phyloP scores from a whole-genome alignment of 2,888 invertebrate genomes.

The Tryphoninae sp. region DNA sequence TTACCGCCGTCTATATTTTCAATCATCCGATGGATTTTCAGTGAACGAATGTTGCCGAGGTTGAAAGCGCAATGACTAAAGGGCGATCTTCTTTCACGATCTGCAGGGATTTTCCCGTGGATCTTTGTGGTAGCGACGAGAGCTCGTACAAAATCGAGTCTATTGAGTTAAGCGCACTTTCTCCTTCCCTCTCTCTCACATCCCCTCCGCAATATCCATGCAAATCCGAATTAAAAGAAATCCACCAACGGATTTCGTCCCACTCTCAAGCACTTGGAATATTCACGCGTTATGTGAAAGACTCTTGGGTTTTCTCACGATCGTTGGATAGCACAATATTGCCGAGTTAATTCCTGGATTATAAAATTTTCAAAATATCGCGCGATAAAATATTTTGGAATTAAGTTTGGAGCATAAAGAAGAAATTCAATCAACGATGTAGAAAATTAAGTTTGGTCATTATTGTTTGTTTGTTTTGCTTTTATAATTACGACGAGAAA shows the following conservation, averaged over 20 bases:
- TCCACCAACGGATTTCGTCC: conserved; percentile 42
- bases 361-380: conserved; percentile 1
- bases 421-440: neutral
- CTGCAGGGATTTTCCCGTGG: conserved; percentile 21
- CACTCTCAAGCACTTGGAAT: neutral
- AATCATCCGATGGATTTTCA: too few species aligned
- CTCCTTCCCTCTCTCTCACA: neutral
- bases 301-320: too few species aligned
- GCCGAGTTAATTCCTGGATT: conserved; percentile 42
- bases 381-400: too few species aligned
- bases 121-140: conserved; percentile 18
- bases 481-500: too few species aligned
- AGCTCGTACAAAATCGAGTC: conserved; percentile 37
- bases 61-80: neutral
- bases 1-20: too few species aligned
- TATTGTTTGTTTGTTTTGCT: too few species aligned
- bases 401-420: neutral
- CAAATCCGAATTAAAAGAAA: conserved; percentile 59
- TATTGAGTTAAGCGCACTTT: conserved; percentile 49
- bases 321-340: conserved; percentile 15
- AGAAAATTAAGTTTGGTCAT: too few species aligned
- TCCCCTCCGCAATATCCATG: conserved; percentile 49
- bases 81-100: conserved; percentile 36
- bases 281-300: too few species aligned
- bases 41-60: neutral